Percentiles rank a stretch among this genome's conserved stretches.
phyloP scores from a whole-genome alignment of 1,140 invertebrate species.

The Drosophila micromelanica region DNA sequence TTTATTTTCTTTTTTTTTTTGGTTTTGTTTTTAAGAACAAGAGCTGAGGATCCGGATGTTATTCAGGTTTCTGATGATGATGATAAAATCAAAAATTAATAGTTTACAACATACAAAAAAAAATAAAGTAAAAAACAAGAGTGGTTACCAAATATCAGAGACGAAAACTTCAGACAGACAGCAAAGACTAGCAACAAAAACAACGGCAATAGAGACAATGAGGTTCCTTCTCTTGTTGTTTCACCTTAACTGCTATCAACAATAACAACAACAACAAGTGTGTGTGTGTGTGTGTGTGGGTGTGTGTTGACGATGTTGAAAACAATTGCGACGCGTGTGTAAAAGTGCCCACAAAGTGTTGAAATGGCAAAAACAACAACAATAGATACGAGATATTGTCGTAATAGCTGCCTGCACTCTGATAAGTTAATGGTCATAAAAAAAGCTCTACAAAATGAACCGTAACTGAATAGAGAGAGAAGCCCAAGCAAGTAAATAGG shows the following conservation, averaged over 20 bases:
- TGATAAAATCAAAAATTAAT: slow-evolving; percentile 18
- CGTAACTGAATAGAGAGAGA: neutral
- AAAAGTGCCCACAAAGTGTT: slow-evolving; percentile 67
- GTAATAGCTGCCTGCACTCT: slow-evolving; percentile 29
- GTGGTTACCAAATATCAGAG: slow-evolving; percentile 61
- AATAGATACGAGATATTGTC: slow-evolving; percentile 24
- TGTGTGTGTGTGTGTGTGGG: slow-evolving; percentile 27
- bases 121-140: neutral
- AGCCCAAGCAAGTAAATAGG: neutral
- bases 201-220: slow-evolving; percentile 56
- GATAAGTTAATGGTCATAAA: slow-evolving; percentile 56
- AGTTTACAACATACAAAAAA: slow-evolving; percentile 8
- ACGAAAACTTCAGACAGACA: slow-evolving; percentile 39
- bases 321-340: slow-evolving; percentile 53
- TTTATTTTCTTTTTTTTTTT: too few species aligned
- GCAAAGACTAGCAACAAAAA: slow-evolving; percentile 51
- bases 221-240: slow-evolving; percentile 32
- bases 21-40: neutral
- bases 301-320: slow-evolving; percentile 55
- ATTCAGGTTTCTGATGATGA: slow-evolving; percentile 1
- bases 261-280: slow-evolving; percentile 15
- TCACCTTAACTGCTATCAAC: slow-evolving; percentile 48
- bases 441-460: slow-evolving; percentile 33
- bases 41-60: neutral
- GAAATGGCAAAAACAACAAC: slow-evolving; percentile 53